These are phyloP conservation scores for Bryconaethiops microstoma DNA, from an alignment of 2,797 vertebrate genomes.

Conservation along the genomic window DNA sequence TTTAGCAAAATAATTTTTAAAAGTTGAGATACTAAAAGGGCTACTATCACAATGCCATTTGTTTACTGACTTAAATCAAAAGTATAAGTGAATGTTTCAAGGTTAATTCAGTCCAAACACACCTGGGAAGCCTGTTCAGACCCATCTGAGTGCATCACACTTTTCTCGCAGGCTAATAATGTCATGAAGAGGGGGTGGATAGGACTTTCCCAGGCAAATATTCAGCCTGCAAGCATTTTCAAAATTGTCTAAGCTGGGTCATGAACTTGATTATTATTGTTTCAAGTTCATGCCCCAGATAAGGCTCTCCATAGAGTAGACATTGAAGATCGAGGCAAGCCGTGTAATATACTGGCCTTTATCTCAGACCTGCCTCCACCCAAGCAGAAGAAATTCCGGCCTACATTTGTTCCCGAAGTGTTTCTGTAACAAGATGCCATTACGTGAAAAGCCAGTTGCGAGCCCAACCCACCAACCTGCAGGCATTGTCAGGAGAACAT, in stretches of 20 bases:
- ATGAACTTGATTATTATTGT: slow-evolving; percentile 26
- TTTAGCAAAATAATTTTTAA: no score
- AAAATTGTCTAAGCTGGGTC: slow-evolving; percentile 1
- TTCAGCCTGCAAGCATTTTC: not conserved
- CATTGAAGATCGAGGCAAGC: slow-evolving; percentile 14
- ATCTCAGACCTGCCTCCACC: slow-evolving; percentile 26
- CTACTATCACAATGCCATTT: no score
- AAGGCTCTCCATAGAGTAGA: slow-evolving; percentile 5
- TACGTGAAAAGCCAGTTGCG: slow-evolving; percentile 1
- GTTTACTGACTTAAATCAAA: no score
- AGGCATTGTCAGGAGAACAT: slow-evolving; percentile 1
- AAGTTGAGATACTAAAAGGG: no score
- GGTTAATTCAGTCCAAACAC: not conserved
- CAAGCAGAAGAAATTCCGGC: slow-evolving; percentile 6
- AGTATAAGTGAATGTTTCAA: no score
- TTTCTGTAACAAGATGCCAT: slow-evolving; percentile 4
- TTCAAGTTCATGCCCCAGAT: slow-evolving; percentile 6
- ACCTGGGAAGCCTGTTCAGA: slow-evolving; percentile 5
- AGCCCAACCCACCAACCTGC: not conserved
- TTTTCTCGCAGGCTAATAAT: not conserved
- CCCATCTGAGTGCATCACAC: slow-evolving; percentile 5
- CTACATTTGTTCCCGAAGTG: not conserved
- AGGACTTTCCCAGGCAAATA: slow-evolving; percentile 33
- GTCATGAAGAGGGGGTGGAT: not conserved
- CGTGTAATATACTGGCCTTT: slow-evolving; percentile 39